A percentile compares a stretch with the other conserved stretches of the same genome.
Conservation (phyloP, 2,113 vertebrate genomes). For the Nothoprocta perdicaria region DNA sequence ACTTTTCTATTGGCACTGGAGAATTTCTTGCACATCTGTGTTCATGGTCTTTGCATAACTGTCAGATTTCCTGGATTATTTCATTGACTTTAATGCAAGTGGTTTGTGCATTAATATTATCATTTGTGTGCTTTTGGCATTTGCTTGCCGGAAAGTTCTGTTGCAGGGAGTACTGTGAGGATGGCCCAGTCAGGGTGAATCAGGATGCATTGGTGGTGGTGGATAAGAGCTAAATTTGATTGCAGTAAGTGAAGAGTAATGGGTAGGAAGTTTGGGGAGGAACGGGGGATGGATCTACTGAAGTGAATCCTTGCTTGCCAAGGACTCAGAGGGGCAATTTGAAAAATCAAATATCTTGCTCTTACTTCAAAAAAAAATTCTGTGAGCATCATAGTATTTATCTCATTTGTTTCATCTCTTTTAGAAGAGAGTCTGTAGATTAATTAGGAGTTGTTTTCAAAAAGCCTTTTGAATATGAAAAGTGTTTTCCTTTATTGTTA, state of each 20-base stretch:
- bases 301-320: conserved; percentile 31
- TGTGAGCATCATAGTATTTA: not conserved
- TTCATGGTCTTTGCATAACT: not conserved
- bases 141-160: not conserved
- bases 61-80: rapidly evolving
- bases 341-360: conserved; percentile 41
- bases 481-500: not conserved
- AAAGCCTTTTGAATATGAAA: not conserved
- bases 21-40: not conserved
- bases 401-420: not conserved
- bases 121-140: not conserved
- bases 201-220: not conserved
- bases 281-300: not conserved
- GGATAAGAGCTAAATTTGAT: conserved; percentile 20
- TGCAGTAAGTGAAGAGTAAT: conserved; percentile 44
- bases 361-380: not conserved
- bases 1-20: not conserved
- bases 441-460: conserved; percentile 49
- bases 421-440: not conserved
- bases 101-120: not conserved
- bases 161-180: not conserved
- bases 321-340: conserved; percentile 2
- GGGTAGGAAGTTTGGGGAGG: conserved; percentile 11
- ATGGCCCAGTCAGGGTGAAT: conserved; percentile 5
- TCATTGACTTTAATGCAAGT: not conserved